Base-by-base conservation (phyloP, 2,888 invertebrate genomes). In the Tromatobia lineatoria region DNA sequence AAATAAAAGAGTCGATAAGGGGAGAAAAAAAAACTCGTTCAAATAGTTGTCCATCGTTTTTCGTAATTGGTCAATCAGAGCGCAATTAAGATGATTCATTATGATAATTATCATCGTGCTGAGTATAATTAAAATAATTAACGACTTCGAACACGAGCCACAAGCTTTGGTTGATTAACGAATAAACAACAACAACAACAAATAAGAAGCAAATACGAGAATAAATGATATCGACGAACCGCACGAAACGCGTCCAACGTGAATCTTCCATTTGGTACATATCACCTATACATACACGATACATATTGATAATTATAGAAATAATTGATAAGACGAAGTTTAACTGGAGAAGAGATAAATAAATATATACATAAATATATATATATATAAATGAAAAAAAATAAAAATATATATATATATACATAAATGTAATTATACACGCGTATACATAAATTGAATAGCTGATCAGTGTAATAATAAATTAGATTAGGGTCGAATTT, bases 231-330 rank as follows among this genome's bases (percentile, higher is more conserved):
- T 84, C 83, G 74, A 75, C 82, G 75, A 79, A 73, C 77, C 75
- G 85, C 87, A 85, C 85, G 78, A 80, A 85, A 74, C 87, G 88
- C 87, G 88, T 88, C 87, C 87, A 91, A 92, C 92, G 91, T 90
- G 92, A 92, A 92, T 93, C 93, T 93, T 93, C 93, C 93, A 93
- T 93, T 93, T 93, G 92, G 91, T 93, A 93, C 93, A 93, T 93
- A 93, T 93, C 93, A 93, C 91, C 89, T 88, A 87, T 87, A 90
- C 81, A 87, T 87, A 88, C 88, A 89, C 87, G 88, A 82, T 84
- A 69, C 77, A 69, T 80, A 80, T 80, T 87, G 67, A 83, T 77
- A 79, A 79, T 76, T 81, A 83, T 59, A 83, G 67, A 81, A 74
- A 75, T 67, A 80, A 82, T 80, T 69, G 67, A 76, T 74, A 70